phyloP scores from a whole-genome alignment of 2,797 vertebrate genomes.

The Leuciscus waleckii region DNA sequence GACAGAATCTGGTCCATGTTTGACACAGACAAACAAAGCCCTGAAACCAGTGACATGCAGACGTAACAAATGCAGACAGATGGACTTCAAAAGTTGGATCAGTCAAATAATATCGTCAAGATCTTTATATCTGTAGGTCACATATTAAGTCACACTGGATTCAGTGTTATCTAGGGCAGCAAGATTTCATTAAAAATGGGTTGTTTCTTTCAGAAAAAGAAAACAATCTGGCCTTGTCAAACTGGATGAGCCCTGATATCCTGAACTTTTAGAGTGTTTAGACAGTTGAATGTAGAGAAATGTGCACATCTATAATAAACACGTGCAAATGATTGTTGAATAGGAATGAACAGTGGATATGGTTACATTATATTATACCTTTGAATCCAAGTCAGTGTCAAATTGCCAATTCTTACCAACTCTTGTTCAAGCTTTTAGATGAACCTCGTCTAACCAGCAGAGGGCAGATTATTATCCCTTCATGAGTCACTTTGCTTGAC shows the following conservation, averaged over 20 bases:
- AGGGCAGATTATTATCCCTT: not conserved
- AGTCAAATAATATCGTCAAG: constrained; percentile 38
- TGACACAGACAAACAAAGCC: constrained; percentile 60
- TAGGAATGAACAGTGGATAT: not conserved
- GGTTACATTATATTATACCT: not conserved
- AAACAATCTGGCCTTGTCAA: constrained; percentile 20
- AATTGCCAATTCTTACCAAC: not conserved
- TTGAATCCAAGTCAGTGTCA: not conserved
- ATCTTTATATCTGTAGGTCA: constrained; percentile 49
- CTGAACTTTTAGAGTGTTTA: constrained; percentile 50
- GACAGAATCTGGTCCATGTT: constrained; percentile 68
- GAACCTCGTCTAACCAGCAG: not conserved
- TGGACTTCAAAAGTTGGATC: constrained; percentile 46
- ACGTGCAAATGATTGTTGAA: constrained; percentile 3
- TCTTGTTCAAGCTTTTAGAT: not conserved
- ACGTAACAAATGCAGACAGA: constrained; percentile 48
- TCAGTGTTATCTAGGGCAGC: not conserved
- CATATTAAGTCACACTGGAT: constrained; percentile 18
- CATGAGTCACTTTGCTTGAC: not conserved
- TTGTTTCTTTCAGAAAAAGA: constrained; percentile 5
- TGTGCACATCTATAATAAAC: constrained; percentile 40
- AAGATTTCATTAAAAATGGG: constrained; percentile 24
- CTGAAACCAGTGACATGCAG: constrained; percentile 30
- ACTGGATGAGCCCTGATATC: not conserved
- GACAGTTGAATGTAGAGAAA: constrained; percentile 27